Percentiles rank a stretch among this genome's conserved stretches.
Evolutionary conservation across 2,888 invertebrate genomes (phyloP).

Genomic region (Cactoblastis cactorum): DNA sequence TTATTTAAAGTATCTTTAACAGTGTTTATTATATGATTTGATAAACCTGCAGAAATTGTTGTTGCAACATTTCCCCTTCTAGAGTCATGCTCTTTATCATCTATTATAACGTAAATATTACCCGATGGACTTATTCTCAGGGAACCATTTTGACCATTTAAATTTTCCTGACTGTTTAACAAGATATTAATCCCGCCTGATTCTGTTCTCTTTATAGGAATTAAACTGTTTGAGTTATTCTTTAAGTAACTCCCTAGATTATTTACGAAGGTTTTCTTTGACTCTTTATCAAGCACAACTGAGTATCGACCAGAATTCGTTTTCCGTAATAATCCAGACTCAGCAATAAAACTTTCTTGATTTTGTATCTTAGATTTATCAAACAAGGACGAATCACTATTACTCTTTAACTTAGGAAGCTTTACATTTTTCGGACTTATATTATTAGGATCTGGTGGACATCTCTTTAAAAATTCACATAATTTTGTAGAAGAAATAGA

Average conservation of each 20-base stretch:
- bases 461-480: slow-evolving; percentile 28
- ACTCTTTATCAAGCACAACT: slow-evolving; percentile 43
- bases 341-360: slow-evolving; percentile 23
- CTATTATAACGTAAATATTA: slow-evolving; percentile 42
- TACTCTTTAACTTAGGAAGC: slow-evolving; percentile 25
- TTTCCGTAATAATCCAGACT: slow-evolving; percentile 34
- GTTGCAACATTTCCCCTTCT: slow-evolving; percentile 19
- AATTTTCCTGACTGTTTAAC: slow-evolving; percentile 29
- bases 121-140: slow-evolving; percentile 52
- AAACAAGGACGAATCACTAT: slow-evolving; percentile 40
- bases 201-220: slow-evolving; percentile 38
- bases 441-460: not conserved
- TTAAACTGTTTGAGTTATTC: slow-evolving; percentile 27
- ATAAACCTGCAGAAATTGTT: slow-evolving; percentile 8
- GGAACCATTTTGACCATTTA: slow-evolving; percentile 31
- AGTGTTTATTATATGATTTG: slow-evolving; percentile 23
- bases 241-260: slow-evolving; percentile 40
- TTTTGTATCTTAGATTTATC: slow-evolving; percentile 30
- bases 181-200: slow-evolving; percentile 43
- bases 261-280: slow-evolving; percentile 42
- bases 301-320: slow-evolving; percentile 43
- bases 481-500: slow-evolving; percentile 25
- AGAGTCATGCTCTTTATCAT: slow-evolving; percentile 28
- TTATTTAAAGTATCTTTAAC: slow-evolving; percentile 30
- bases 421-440: not conserved